Base-by-base conservation (phyloP, 2,797 vertebrate genomes). In the Coccyzus lansbergi region DNA sequence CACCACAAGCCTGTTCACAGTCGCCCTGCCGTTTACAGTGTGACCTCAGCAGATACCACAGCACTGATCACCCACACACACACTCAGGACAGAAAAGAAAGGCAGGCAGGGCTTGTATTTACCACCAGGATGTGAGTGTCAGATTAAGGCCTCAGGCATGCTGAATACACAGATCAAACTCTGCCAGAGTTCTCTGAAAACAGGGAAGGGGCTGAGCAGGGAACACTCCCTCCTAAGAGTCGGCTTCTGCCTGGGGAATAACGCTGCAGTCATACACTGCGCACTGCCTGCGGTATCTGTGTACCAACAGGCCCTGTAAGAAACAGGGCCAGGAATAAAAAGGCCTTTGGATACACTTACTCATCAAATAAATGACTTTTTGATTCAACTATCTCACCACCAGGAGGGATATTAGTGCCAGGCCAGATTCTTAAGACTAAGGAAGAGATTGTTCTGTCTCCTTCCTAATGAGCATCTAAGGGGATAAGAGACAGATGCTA, bases 191-290 rank as follows among this genome's bases (percentile, higher is more conserved):
- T 4, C 78, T 38, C 44, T 0, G 8, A 34, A 71, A 71, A 60
- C 33, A 67, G 74, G 52, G 58, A 84, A 71, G 20, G 33, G 26
- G 49, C 63, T 48, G 69, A 76, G 74, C 49, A 46, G 46, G 75
- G 84, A 88, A 92, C 83, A 48, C 71, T 85, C 71, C 87, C 93
- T 78, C 70, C 21, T 81, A 78, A 78, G 60, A 83, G 51, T n/a
- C 71, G 72, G 80, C 33, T 58, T 71, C 69, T 81, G 80, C 75
- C 64, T 4, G 0, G 38, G 75, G 46, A 86, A 29, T 3, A 33
- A 13, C 3, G 9, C 15, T 46, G 22, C 5, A 68, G 55, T 28
- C 33, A 3, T 20, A 51, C 48, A 7, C 33, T 17, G 33, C 10
- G 1, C 16, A 24, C 59, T 64, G 71, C n/a, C 80, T 44, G 60